Conservation (phyloP, 2,797 vertebrate species). For the Gambelia wislizenii region DNA sequence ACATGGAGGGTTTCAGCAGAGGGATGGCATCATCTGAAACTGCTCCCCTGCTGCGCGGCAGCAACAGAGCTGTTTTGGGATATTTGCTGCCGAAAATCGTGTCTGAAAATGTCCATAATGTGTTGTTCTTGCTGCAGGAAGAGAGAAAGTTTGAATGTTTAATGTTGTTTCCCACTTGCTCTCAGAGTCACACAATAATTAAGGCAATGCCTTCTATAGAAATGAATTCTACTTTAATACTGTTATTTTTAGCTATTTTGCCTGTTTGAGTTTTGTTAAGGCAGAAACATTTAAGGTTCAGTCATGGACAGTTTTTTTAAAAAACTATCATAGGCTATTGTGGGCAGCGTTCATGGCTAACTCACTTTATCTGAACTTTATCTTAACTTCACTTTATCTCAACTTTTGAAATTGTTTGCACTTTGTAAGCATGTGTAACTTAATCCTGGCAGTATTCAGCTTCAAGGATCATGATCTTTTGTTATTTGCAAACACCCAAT, state of each 20-base stretch:
- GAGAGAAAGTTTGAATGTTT: background rate
- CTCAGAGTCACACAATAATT: background rate
- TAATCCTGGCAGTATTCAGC: background rate
- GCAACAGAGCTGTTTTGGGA: no score
- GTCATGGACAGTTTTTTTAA: background rate
- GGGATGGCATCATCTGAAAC: no score
- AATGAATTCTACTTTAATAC: background rate
- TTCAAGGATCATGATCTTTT: background rate
- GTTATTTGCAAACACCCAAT: slow-evolving; percentile 23
- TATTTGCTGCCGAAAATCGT: no score
- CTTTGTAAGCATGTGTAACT: slow-evolving; percentile 17
- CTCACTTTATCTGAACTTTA: slow-evolving; percentile 2
- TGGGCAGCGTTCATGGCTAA: background rate
- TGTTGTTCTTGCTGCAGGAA: background rate
- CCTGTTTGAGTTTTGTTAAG: background rate
- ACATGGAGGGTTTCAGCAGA: no score
- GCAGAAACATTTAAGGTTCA: background rate
- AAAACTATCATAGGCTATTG: background rate
- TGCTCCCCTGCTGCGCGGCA: no score
- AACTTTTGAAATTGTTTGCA: background rate
- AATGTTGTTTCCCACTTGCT: background rate
- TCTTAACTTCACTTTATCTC: slow-evolving; percentile 2
- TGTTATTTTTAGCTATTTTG: background rate
- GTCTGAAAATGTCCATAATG: no score
- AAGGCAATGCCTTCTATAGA: background rate